phyloP scores from a whole-genome alignment of 2,113 vertebrate genomes.

The Mola mola region DNA sequence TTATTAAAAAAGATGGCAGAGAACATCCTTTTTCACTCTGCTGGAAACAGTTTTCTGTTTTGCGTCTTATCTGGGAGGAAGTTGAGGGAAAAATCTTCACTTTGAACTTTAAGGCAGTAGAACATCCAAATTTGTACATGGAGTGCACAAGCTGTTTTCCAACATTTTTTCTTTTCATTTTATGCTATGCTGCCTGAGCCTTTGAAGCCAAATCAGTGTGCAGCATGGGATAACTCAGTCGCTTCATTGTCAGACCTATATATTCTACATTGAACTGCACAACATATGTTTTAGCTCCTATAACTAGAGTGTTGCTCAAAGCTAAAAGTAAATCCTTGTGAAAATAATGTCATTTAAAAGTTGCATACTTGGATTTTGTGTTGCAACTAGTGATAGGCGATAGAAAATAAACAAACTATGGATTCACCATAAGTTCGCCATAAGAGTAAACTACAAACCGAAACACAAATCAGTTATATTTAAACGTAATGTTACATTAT shows the following conservation, averaged over 20 bases:
- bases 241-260: background rate
- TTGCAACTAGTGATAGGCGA: no score
- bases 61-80: background rate
- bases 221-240: background rate
- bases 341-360: background rate
- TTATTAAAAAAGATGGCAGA: background rate
- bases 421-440: background rate
- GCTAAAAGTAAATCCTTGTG: background rate
- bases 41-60: background rate
- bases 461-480: background rate
- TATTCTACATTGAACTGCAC: background rate
- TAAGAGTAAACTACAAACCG: background rate
- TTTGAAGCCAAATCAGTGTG: background rate
- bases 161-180: background rate
- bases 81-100: background rate
- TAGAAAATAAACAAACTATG: no score
- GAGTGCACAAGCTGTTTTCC: background rate
- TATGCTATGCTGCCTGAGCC: background rate
- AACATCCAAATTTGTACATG: background rate
- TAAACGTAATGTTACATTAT: background rate
- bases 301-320: constrained; percentile 4
- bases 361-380: background rate
- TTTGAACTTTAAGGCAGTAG: background rate
- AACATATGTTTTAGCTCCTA: background rate
- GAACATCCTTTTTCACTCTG: background rate